Evolutionary conservation across 2,888 invertebrate genomes (phyloP).

Genomic region (Aphrophora alni): DNA sequence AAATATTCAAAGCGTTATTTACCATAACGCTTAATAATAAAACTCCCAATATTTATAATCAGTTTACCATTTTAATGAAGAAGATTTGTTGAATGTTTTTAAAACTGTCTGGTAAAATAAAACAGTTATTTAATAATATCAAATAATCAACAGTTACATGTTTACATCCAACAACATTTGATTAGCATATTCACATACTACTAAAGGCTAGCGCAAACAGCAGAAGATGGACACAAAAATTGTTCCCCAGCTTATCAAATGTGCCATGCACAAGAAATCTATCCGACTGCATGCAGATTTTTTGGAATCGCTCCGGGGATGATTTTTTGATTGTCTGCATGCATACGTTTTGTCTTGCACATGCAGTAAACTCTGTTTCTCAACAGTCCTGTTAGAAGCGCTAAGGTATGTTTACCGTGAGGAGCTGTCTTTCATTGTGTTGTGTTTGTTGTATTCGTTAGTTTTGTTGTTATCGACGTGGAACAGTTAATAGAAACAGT

Average conservation of each 20-base stretch:
- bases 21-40: no score
- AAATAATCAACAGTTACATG: no score
- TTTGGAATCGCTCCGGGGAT: no score
- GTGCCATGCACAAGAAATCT: background rate
- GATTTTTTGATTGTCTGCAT: background rate
- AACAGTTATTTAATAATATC: no score
- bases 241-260: background rate
- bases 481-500: slow-evolving; percentile 15
- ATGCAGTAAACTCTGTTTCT: slow-evolving; percentile 3
- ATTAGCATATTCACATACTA: no score
- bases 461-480: slow-evolving; percentile 4
- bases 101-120: no score
- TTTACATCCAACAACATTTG: no score
- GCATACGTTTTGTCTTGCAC: background rate
- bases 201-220: no score
- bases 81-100: no score
- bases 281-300: background rate
- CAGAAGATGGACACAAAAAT: background rate
- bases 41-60: no score
- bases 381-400: background rate
- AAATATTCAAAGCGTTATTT: no score
- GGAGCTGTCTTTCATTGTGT: background rate
- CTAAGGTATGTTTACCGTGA: background rate
- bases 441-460: background rate
- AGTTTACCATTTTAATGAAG: no score